Evolutionary conservation across 2,888 invertebrate genomes (phyloP).

Genomic region (Epiblema foenella): DNA sequence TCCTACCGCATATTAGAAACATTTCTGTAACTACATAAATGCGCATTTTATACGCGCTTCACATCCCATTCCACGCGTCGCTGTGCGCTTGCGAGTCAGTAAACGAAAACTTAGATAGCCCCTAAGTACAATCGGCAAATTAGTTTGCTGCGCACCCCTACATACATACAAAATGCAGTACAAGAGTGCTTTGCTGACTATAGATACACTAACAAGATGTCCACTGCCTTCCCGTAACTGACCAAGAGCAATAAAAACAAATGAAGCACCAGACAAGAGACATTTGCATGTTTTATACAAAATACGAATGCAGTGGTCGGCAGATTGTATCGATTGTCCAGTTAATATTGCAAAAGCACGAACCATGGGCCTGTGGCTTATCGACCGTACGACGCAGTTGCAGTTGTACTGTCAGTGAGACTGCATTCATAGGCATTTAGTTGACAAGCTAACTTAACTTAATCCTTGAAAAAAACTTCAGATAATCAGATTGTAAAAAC

Average conservation of each 20-base stretch:
- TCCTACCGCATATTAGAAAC: too few species aligned
- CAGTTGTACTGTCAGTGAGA: slow-evolving; percentile 20
- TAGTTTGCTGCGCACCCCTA: too few species aligned
- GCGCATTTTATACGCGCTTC: too few species aligned
- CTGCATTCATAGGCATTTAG: slow-evolving; percentile 13
- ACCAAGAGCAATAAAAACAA: slow-evolving; percentile 21
- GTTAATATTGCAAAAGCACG: slow-evolving; percentile 47
- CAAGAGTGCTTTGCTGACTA: too few species aligned
- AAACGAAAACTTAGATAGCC: too few species aligned
- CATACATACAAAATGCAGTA: too few species aligned
- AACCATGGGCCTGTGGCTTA: slow-evolving; percentile 42
- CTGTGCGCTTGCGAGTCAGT: too few species aligned
- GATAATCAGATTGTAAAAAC: too few species aligned
- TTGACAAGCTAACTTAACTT: neutral
- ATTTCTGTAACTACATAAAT: too few species aligned
- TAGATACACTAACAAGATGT: neutral
- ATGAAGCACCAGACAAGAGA: slow-evolving; percentile 23
- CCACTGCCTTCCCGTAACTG: neutral
- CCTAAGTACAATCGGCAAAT: too few species aligned
- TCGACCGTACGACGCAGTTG: slow-evolving; percentile 39
- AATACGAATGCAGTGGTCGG: slow-evolving; percentile 25
- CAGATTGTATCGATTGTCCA: slow-evolving; percentile 48
- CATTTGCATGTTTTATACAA: slow-evolving; percentile 39
- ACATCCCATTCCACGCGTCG: too few species aligned
- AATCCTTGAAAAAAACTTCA: too few species aligned